phyloP scores from a whole-genome alignment of 2,888 invertebrate species.

The Phlogophora meticulosa region DNA sequence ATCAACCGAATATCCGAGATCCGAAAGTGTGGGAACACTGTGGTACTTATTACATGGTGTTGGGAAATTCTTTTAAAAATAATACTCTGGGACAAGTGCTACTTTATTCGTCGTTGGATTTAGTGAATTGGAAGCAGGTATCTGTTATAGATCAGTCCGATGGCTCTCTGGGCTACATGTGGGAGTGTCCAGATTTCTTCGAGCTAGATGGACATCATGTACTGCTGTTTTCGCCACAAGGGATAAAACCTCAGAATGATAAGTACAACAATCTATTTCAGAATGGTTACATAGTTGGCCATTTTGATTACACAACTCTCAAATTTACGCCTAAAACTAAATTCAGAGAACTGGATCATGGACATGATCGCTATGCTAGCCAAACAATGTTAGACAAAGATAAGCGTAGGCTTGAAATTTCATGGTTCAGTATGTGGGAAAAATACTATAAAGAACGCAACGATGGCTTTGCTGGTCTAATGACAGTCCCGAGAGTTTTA shows the following conservation, averaged over 20 bases:
- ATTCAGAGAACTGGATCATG: constrained; percentile 81
- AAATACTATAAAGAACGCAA: constrained; percentile 78
- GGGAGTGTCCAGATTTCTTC: constrained; percentile 90
- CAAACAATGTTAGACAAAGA: constrained; percentile 77
- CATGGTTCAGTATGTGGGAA: constrained; percentile 88
- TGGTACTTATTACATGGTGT: constrained; percentile 82
- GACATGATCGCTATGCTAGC: constrained; percentile 87
- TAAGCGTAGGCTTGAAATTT: constrained; percentile 78
- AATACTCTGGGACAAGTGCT: constrained; percentile 77
- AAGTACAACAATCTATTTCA: constrained; percentile 81
- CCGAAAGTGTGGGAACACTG: constrained; percentile 87
- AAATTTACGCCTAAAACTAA: constrained; percentile 73
- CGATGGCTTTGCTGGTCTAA: constrained; percentile 84
- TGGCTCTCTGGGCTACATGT: constrained; percentile 84
- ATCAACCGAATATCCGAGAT: constrained; percentile 85
- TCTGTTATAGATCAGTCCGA: constrained; percentile 78
- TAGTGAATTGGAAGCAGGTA: constrained; percentile 76
- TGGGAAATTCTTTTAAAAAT: constrained; percentile 83
- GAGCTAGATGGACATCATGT: constrained; percentile 79
- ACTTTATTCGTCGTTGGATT: constrained; percentile 81
- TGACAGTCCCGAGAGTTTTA: constrained; percentile 82
- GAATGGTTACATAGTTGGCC: constrained; percentile 86
- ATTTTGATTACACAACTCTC: constrained; percentile 78
- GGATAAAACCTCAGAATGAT: constrained; percentile 78
- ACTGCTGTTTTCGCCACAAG: constrained; percentile 86